A percentile compares a stretch with the other conserved stretches of the same genome.
Conservation (phyloP, 2,797 vertebrate genomes). For the Bovichtus variegatus region DNA sequence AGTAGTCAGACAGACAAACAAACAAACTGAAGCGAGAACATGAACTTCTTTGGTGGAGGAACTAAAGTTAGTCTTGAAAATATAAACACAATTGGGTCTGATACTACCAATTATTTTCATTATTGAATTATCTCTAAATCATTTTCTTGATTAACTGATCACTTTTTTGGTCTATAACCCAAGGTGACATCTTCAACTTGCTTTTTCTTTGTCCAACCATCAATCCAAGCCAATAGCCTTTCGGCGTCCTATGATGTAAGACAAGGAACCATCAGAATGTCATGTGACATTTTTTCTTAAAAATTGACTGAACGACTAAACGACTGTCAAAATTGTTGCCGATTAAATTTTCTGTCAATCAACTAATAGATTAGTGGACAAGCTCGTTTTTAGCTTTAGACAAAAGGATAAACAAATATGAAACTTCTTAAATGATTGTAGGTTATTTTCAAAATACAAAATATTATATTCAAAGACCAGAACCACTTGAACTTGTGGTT, state of each 20-base stretch:
- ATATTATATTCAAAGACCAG: background rate
- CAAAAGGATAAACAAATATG: background rate
- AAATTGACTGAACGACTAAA: background rate
- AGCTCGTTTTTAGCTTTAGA: background rate
- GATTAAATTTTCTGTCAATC: too few species aligned
- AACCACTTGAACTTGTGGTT: background rate
- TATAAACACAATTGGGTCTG: background rate
- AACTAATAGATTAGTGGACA: background rate
- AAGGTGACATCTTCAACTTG: background rate
- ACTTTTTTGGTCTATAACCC: background rate
- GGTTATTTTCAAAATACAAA: background rate
- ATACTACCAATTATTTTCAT: background rate
- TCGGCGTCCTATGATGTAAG: background rate
- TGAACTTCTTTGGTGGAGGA: too few species aligned
- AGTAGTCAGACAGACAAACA: too few species aligned
- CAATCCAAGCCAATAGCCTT: background rate
- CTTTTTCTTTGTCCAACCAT: background rate
- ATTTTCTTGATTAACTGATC: background rate
- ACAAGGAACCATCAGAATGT: background rate
- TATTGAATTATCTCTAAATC: background rate
- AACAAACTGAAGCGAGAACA: too few species aligned
- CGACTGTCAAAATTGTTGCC: too few species aligned
- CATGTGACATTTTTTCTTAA: background rate
- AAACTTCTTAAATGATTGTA: background rate
- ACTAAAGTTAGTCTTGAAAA: background rate